Conservation (phyloP, 2,888 invertebrate species). For the Pemphredon lugubris region DNA sequence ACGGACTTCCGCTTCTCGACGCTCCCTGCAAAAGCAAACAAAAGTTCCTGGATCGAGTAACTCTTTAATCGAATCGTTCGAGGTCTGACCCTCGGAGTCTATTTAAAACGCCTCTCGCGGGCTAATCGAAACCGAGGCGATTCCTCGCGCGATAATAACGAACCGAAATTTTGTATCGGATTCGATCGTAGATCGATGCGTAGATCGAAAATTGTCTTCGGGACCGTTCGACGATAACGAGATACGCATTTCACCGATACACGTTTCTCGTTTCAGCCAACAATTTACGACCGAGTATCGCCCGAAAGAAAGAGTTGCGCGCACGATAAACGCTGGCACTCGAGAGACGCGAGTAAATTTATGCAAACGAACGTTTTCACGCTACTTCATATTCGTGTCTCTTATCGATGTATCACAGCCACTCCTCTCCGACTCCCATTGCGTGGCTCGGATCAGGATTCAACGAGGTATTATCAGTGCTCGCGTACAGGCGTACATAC, state of each 20-base stretch:
- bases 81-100: neutral
- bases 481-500: neutral
- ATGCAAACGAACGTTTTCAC: conserved; percentile 29
- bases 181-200: too few relatives aligned
- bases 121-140: too few relatives aligned
- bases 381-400: conserved; percentile 18
- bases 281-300: neutral
- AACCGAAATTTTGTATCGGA: too few relatives aligned
- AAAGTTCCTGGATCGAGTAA: conserved; percentile 48
- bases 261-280: neutral
- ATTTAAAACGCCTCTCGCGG: too few relatives aligned
- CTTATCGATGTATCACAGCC: conserved; percentile 40
- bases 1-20: conserved; percentile 87
- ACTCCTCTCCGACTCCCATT: conserved; percentile 9
- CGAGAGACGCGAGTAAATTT: conserved; percentile 20
- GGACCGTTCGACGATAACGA: too few relatives aligned
- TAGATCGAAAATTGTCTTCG: too few relatives aligned
- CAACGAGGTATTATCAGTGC: too few relatives aligned
- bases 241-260: too few relatives aligned
- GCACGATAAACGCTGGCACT: neutral
- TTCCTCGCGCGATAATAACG: too few relatives aligned
- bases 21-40: conserved; percentile 81
- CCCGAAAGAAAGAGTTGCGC: neutral
- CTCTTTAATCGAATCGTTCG: neutral
- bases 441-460: neutral